These are phyloP conservation scores for Amblyjoppa fuscipennis DNA, from an alignment of 2,888 invertebrate genomes.

Conservation along the genomic window DNA sequence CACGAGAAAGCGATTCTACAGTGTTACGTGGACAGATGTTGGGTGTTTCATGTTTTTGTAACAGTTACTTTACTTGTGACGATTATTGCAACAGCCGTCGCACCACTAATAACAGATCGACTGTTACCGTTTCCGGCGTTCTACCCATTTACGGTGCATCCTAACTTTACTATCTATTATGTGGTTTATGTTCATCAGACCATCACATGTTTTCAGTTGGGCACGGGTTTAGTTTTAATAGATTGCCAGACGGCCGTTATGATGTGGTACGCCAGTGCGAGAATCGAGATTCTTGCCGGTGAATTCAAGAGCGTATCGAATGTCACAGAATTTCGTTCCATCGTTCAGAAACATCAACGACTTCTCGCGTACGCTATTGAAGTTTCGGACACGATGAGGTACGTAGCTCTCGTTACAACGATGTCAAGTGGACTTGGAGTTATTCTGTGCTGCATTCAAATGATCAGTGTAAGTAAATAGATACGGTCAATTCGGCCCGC, in stretches of 20 bases:
- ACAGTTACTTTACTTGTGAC: slow-evolving; percentile 31
- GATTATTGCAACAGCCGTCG: neutral
- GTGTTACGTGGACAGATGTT: slow-evolving; percentile 59
- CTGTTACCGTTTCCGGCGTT: neutral
- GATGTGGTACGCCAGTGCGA: slow-evolving; percentile 72
- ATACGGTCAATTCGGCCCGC: too few species aligned
- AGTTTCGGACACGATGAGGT: slow-evolving; percentile 6
- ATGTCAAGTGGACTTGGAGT: neutral
- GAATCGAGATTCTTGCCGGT: slow-evolving; percentile 67
- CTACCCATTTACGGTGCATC: slow-evolving; percentile 63
- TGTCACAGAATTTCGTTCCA: slow-evolving; percentile 6
- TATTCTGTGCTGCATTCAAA: slow-evolving; percentile 65
- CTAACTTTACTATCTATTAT: neutral
- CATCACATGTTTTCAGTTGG: slow-evolving; percentile 34
- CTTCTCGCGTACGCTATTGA: slow-evolving; percentile 45
- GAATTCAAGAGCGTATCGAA: slow-evolving; percentile 20
- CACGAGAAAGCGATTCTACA: slow-evolving; percentile 58
- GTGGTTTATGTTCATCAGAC: slow-evolving; percentile 52
- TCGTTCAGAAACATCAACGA: slow-evolving; percentile 43
- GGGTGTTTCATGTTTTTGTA: slow-evolving; percentile 43
- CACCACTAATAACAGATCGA: neutral
- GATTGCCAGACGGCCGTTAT: slow-evolving; percentile 71
- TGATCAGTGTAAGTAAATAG: slow-evolving; percentile 27
- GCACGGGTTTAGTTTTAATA: slow-evolving; percentile 56
- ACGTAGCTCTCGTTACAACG: neutral